Evolutionary conservation across 2,113 vertebrate genomes (phyloP), one percentile per base, ranked within the genome.

Genomic region (Corythoichthys haematopterus): DNA sequence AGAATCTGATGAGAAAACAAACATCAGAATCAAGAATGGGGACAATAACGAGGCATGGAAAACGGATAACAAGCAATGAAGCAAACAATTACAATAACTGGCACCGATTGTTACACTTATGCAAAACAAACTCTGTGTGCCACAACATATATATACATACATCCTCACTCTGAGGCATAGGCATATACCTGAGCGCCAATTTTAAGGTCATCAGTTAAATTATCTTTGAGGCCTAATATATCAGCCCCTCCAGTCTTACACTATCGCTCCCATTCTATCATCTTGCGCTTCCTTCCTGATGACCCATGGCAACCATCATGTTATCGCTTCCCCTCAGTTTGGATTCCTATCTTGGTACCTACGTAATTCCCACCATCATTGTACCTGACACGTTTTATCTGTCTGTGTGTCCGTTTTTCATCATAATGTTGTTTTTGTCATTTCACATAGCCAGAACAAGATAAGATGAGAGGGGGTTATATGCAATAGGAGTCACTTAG

Each of bases 171-270:
- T 38, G 8, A 3, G 74, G 80, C 50, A 73, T 80, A 63, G 65
- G 76, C 77, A 77, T 68, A 80, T 77, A 82, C 75, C 76, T 80
- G 82, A 87, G 67, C 77, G 78, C 79, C 75, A 83, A 73, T 83
- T 88, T 88, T 89, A 87, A 89, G 88, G 87, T 90, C 86, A 89
- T 85, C 81, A 80, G 80, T 88, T 90, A 81, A 84, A 89, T 89
- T 83, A 83, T 88, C 80, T 88, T 86, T 85, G 81, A 0, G 84
- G 78, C 69, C 83, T 89, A 84, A 89, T 89, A 80, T 85, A 72
- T 64, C 14, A 50, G 82, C 84, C 72, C 77, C 71, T 11, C 14
- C 74, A 78, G 80, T 72, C 69, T 60, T 73, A 72, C 48, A 63
- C 78, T 81, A 85, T 87, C 82, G 53, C 76, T 66, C 81, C 70